phyloP scores from a whole-genome alignment of 2,888 invertebrate genomes.

The Microplitis deprimator region DNA sequence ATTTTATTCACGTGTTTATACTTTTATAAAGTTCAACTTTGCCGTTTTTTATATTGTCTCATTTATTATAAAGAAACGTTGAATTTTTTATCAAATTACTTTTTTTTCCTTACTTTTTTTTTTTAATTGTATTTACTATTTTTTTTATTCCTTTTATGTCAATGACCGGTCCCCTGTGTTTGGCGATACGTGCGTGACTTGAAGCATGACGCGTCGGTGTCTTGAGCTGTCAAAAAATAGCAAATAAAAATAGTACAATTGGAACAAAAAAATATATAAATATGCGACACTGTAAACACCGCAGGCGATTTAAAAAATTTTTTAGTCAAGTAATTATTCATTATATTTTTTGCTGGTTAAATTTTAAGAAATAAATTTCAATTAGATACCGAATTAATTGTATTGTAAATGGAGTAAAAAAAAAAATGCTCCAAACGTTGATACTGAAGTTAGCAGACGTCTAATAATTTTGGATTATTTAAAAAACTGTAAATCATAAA shows the following conservation, averaged over 20 bases:
- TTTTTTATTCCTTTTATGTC: conserved; percentile 16
- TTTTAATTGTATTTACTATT: conserved; percentile 2
- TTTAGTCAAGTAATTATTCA: background rate
- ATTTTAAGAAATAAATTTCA: background rate
- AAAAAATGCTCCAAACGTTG: too few species aligned
- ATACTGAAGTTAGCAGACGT: too few species aligned
- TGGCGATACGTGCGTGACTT: conserved; percentile 7
- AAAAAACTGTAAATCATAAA: too few species aligned
- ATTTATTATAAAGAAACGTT: too few species aligned
- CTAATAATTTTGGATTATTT: too few species aligned
- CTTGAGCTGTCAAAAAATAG: conserved; percentile 10
- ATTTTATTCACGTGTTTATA: background rate
- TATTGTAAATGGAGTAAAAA: background rate
- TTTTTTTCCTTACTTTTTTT: background rate
- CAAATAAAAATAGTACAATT: background rate
- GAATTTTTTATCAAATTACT: too few species aligned
- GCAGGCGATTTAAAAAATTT: background rate
- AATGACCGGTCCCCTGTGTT: conserved; percentile 15
- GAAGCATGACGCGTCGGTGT: conserved; percentile 24
- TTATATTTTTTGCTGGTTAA: background rate
- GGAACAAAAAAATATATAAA: background rate
- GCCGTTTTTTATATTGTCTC: background rate
- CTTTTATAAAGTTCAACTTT: background rate
- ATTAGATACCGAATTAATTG: background rate
- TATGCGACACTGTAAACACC: background rate